phyloP scores from a whole-genome alignment of 2,797 vertebrate species.

The Cephalopachus bancanus region DNA sequence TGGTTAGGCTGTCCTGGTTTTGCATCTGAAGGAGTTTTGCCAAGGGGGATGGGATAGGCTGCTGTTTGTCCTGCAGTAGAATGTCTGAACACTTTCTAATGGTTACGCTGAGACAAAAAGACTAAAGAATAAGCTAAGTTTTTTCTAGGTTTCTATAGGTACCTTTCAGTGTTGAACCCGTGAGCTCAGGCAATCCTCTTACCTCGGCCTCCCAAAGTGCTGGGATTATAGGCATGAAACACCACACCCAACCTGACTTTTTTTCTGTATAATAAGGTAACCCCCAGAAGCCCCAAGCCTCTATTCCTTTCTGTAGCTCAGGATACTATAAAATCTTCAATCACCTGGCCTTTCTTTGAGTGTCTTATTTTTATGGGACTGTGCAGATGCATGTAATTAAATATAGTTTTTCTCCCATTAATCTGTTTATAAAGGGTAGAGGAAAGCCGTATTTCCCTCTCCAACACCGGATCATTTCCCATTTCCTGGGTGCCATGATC shows the following conservation, averaged over 20 bases:
- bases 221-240: too few relatives aligned
- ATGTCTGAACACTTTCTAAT: too few relatives aligned
- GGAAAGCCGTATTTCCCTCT: not conserved
- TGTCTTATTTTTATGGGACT: not conserved
- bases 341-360: not conserved
- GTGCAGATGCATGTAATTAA: not conserved
- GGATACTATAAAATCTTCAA: not conserved
- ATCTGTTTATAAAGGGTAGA: not conserved
- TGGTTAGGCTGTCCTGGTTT: too few relatives aligned
- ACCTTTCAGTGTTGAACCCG: too few relatives aligned
- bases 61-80: too few relatives aligned
- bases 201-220: too few relatives aligned
- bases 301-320: not conserved
- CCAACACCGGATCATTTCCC: not conserved
- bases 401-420: not conserved
- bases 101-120: too few relatives aligned
- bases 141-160: too few relatives aligned
- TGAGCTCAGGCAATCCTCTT: too few relatives aligned
- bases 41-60: too few relatives aligned
- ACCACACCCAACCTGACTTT: not conserved
- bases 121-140: too few relatives aligned
- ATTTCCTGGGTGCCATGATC: not conserved
- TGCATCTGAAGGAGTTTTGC: too few relatives aligned
- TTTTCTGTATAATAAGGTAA: not conserved
- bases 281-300: not conserved